Base-by-base conservation (phyloP, 1,140 invertebrate genomes). In the Stegodyphus mimosarum region DNA sequence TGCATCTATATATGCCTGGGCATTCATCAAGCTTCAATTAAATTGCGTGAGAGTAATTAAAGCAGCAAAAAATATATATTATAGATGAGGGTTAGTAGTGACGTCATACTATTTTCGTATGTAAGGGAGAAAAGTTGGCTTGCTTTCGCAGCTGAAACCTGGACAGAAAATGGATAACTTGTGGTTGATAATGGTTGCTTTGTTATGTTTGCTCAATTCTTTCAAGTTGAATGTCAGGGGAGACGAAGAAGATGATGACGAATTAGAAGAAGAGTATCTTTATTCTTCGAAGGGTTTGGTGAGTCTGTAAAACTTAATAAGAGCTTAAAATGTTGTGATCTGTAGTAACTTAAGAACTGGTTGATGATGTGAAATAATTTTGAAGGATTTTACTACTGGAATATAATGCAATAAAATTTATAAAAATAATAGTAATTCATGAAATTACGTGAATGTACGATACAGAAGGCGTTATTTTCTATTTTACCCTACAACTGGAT, bases 21-120 rank as follows among this genome's bases (percentile, higher is more conserved):
- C 72, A 74, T 74, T 60, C 51, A 74, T 77, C 60, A 77, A 66
- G 18, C 6, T 77, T 49, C 64, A 64, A 51, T 49, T 64, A 64
- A 33, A 33, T 33, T 33, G 33, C 33, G 33, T 33, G 33, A 33
- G 33, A 33, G 33, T 33, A 33, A 33, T 33, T 33, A 33, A 33
- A 33, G 33, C 33, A 33, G 33, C 33, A 33, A 33, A 60, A 60
- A 53, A 18, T 18, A 64, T 49, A 64, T 6, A 11, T n/a, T n/a
- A 33, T 9, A 50, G n/a, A 77, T 77, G 74, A 66, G 74, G 74
- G 74, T 53, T 48, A 55, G 15, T 6, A 11, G 49, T 77, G 74
- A 64, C 55, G 74, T 77, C 74, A 64, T 15, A 33, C 33, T 18
- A 7, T 60, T 60, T 13, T 55, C 51, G 17, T 15, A 74, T 48